Evolutionary conservation across 1,140 invertebrate genomes (phyloP), one percentile per base, ranked within the genome.

Genomic region (Magallana angulata): DNA sequence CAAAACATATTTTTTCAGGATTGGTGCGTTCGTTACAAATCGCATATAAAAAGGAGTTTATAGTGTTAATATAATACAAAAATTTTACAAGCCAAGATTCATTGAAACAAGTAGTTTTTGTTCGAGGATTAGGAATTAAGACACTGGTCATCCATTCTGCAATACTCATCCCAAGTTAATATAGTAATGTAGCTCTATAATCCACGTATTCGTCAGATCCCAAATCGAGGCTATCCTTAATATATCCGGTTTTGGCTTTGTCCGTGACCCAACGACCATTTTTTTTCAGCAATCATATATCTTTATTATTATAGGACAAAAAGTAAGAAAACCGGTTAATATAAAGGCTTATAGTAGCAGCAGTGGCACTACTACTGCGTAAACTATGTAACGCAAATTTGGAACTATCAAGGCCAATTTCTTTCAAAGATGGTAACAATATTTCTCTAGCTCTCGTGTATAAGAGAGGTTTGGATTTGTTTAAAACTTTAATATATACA

Each of bases 361-460:
- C 64, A 12, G 82, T 84, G 24, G 12, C 87, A 5, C 87, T 82
- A 1, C 87, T 82, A 18, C 87, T 87, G 9, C 87, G 68, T 30
- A 85, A 59, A 60, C 84, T 85, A 57, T 88, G 87, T 18, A 88
- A 83, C 57, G 59, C 58, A 85, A 48, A 85, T 16, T 83, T 83
- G 30, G n/a, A 68, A 71, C 58, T 88, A 56, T 87, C 82, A 24
- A 83, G 16, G 57, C 87, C 87, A 48, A 84, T 60, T 16, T 18
- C 18, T 24, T 24, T 24, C 24, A 24, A 24, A 24, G 87, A 57
- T 30, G 71, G 24, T n/a, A 80, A 62, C 36, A 85, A 56, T 24
- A 87, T 24, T 62, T 87, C 87, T 12, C 87, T 48, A 36, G 82
- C 82, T 84, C 87, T 87, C 18, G 82, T 84, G 24, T 84, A 80